phyloP scores from a whole-genome alignment of 2,797 vertebrate species.

The Crossoptilon crossoptilon region DNA sequence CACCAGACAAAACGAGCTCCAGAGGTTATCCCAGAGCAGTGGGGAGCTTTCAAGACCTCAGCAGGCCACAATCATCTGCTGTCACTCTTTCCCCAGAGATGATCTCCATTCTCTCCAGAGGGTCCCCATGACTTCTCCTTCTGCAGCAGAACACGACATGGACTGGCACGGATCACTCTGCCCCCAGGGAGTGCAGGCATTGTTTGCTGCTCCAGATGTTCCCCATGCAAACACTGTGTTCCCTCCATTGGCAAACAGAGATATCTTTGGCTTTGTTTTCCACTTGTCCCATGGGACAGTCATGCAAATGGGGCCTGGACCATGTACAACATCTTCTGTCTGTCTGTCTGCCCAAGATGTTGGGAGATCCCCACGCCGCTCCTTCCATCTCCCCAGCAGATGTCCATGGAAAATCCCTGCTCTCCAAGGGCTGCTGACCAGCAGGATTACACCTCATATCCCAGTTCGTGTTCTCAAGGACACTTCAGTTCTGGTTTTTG shows the following conservation, averaged over 20 bases:
- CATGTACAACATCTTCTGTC: not conserved
- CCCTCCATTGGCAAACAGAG: not conserved
- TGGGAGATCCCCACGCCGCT: not conserved
- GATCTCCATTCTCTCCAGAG: not conserved
- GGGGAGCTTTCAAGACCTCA: not conserved
- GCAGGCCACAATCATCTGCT: not conserved
- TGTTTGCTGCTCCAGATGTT: not conserved
- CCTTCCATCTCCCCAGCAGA: not conserved
- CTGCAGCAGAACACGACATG: not conserved
- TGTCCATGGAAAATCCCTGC: not conserved
- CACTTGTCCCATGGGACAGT: not conserved
- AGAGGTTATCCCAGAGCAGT: not conserved
- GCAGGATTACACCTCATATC: not conserved
- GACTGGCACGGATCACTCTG: not conserved
- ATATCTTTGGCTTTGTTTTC: not conserved
- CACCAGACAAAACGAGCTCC: not conserved
- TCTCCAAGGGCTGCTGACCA: not conserved
- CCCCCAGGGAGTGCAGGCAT: not conserved
- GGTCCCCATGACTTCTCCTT: not conserved
- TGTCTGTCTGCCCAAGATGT: accelerated
- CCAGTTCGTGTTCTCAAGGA: not conserved
- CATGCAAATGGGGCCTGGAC: not conserved
- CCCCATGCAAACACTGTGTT: not conserved
- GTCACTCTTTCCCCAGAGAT: not conserved
- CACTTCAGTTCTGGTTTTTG: slow-evolving; percentile 6